Evolutionary conservation across 2,888 invertebrate species (phyloP), one percentile per base, ranked within the genome.

Genomic region (Zele albiditarsus): DNA sequence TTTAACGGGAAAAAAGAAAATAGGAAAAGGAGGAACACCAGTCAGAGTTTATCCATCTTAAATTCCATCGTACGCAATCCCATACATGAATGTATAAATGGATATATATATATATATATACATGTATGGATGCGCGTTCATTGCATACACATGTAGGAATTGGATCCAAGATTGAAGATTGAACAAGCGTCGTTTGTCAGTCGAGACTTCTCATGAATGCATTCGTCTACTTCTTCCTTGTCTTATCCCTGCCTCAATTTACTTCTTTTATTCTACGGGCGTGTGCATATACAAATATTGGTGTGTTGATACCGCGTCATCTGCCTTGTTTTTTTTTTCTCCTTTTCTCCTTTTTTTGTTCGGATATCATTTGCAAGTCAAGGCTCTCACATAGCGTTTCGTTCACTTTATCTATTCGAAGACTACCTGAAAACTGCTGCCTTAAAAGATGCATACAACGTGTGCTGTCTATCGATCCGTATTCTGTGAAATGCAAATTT

Each of bases 101-200:
- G n/a, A n/a, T n/a, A n/a, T 20, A 57, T 60, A 28, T 27, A 62
- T 62, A 62, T 62, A 8, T 27, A 31, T 62, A 58, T 60, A 42
- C 49, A 71, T 33, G 57, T 58, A 69, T 49, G 72, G 57, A 71
- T 72, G 49, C 60, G 73, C 69, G 70, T 76, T 66, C 69, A 70
- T 20, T 65, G 70, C 53, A 67, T 53, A 73, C 74, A 70, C 62
- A 67, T 67, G 71, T 42, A 63, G 74, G 69, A 79, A 79, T 78
- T 74, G 77, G 78, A 77, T 76, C 63, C 76, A 73, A 80, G 79
- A 80, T 80, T 78, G 76, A 78, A 80, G 79, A 80, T 80, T 78
- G 79, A 80, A 74, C 78, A 71, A 68, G 77, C 76, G 78, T 78
- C 79, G 79, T 80, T 80, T 80, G 79, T 80, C 78, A 80, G 78